Evolutionary conservation across 2,113 vertebrate genomes (phyloP), one percentile per base, ranked within the genome.

Genomic region (Solea solea): DNA sequence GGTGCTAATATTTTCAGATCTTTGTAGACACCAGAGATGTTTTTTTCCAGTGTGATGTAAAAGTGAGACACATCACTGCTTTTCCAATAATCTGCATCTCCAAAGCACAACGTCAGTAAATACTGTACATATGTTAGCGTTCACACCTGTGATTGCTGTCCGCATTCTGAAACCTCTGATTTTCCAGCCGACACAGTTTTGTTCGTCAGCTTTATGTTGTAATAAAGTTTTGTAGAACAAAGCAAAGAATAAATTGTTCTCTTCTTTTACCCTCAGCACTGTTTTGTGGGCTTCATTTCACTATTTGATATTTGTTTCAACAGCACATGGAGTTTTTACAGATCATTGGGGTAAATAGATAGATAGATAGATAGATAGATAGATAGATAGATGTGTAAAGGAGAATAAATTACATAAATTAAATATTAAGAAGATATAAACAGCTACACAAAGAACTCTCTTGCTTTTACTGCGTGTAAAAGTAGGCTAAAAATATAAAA

Each of bases 161-260:
- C 3, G 11, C 60, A 39, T 82, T 64, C 78, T 69, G 54, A 74
- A 39, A 73, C 34, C 25, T 73, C 72, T 64, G 51, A 52, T 69
- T 78, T 52, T 80, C 72, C 34, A 61, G 63, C 72, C 73, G 90
- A 93, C 87, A 68, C 88, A 71, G 90, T 90, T 92, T 89, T 92
- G 90, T 93, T 90, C 82, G 27, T 87, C 88, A 87, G 85, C 91
- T 93, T 93, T 93, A 93, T 93, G 91, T 93, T 93, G 84, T 92
- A 93, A 93, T 93, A 92, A 92, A 92, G 91, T 92, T 90, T 88
- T 87, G 88, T 90, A 87, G 88, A 92, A 92, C 90, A 87, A 86
- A 90, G 73, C 86, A 75, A 90, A 88, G 82, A 91, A 81, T 91
- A 86, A 88, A 91, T 61, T 8, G 3, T 77, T 77, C 58, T 82